Evolutionary conservation across 2,888 invertebrate genomes (phyloP).

Genomic region (Dichetophora obliterata): DNA sequence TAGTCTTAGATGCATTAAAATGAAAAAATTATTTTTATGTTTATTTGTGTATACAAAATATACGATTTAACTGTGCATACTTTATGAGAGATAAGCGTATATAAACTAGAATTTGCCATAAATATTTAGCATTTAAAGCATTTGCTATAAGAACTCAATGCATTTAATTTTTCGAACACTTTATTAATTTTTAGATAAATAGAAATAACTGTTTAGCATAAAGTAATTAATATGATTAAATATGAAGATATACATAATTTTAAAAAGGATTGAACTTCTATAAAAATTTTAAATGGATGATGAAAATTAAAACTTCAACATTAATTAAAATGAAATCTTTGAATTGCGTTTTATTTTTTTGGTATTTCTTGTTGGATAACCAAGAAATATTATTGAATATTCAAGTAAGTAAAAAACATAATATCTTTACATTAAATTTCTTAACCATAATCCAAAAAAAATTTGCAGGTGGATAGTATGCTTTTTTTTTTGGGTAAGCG

Average conservation of each 20-base stretch:
- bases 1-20: background rate
- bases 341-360: background rate
- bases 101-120: background rate
- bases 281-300: slow-evolving; percentile 35
- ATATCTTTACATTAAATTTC: too few species aligned
- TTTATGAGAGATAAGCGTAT: background rate
- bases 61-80: background rate
- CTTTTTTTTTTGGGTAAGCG: too few species aligned
- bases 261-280: background rate
- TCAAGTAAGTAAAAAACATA: too few species aligned
- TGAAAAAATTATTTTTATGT: background rate
- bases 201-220: slow-evolving; percentile 21
- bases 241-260: background rate
- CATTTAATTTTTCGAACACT: slow-evolving; percentile 4
- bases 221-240: background rate
- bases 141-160: slow-evolving; percentile 14
- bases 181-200: slow-evolving; percentile 16
- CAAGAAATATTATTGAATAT: too few species aligned
- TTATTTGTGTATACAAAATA: background rate
- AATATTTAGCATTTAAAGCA: slow-evolving; percentile 4
- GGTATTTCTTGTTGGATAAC: too few species aligned
- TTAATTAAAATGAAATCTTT: background rate
- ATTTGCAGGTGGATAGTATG: too few species aligned
- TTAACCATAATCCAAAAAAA: too few species aligned
- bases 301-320: slow-evolving; percentile 16